Conservation (phyloP, 2,113 vertebrate species). For the Osmerus eperlanus region DNA sequence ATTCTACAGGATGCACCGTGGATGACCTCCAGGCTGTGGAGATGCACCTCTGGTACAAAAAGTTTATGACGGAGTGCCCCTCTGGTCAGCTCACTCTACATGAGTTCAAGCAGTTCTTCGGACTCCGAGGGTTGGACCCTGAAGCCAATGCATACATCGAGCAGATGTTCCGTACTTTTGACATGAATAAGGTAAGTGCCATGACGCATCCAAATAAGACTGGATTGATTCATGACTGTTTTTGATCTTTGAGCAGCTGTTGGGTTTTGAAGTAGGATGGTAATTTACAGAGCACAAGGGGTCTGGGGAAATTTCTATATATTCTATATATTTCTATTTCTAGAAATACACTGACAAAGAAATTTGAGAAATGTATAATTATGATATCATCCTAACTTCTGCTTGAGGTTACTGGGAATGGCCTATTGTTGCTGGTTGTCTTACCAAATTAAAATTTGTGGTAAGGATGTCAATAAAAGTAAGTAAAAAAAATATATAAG, state of each 20-base stretch:
- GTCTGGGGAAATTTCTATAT: too few relatives aligned
- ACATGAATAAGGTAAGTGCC: conserved; percentile 88
- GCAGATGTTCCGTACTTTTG: conserved; percentile 93
- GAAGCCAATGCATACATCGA: conserved; percentile 88
- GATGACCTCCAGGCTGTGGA: conserved; percentile 87
- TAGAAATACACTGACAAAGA: not conserved
- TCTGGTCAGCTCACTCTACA: conserved; percentile 88
- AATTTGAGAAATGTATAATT: too few relatives aligned
- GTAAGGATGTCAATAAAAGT: too few relatives aligned
- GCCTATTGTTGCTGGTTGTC: too few relatives aligned
- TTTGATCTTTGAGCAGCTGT: not conserved
- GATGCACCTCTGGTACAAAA: conserved; percentile 94
- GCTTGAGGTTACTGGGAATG: too few relatives aligned
- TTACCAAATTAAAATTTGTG: too few relatives aligned
- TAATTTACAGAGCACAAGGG: too few relatives aligned
- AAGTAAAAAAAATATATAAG: too few relatives aligned
- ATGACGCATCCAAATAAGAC: not conserved
- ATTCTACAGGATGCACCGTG: conserved; percentile 75
- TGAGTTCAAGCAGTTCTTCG: conserved; percentile 92
- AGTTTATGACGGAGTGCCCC: conserved; percentile 90
- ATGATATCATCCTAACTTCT: too few relatives aligned
- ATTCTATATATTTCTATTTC: not conserved
- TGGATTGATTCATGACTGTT: not conserved
- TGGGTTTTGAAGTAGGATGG: not conserved
- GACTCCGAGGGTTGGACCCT: conserved; percentile 78